Conservation (phyloP, 2,113 vertebrate species). For the Neogobius melanostomus region DNA sequence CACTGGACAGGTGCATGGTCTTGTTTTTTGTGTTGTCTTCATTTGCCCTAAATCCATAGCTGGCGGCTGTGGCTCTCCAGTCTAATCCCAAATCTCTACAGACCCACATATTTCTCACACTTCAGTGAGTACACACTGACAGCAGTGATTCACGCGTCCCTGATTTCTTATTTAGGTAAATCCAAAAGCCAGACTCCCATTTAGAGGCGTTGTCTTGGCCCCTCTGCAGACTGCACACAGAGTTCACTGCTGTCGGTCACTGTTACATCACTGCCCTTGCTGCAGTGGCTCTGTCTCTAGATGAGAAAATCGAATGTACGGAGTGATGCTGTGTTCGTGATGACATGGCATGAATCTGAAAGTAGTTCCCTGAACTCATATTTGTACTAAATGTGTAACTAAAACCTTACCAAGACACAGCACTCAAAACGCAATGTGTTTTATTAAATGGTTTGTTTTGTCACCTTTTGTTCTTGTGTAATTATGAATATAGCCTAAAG, state of each 20-base stretch:
- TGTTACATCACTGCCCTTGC: slow-evolving; percentile 59
- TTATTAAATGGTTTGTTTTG: too few species aligned
- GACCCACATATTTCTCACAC: slow-evolving; percentile 23
- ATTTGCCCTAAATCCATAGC: slow-evolving; percentile 32
- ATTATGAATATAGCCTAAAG: too few species aligned
- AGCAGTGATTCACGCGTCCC: slow-evolving; percentile 32
- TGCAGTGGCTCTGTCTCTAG: slow-evolving; percentile 22
- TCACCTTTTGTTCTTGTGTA: too few species aligned
- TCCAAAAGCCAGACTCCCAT: slow-evolving; percentile 31
- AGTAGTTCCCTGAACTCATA: background rate
- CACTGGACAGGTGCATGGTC: background rate
- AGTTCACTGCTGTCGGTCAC: slow-evolving; percentile 22
- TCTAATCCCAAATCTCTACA: slow-evolving; percentile 59
- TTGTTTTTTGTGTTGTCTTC: slow-evolving; percentile 36
- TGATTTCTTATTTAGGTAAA: slow-evolving; percentile 36
- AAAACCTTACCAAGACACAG: too few species aligned
- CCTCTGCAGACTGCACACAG: slow-evolving; percentile 53
- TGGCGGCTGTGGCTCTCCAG: slow-evolving; percentile 27
- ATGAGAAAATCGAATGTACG: background rate
- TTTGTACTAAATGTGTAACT: background rate
- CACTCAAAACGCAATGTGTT: too few species aligned
- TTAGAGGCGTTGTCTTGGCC: slow-evolving; percentile 22
- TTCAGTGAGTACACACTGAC: background rate
- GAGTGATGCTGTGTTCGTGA: background rate
- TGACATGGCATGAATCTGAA: background rate